Base-by-base conservation (phyloP, 2,797 vertebrate species). In the Schizopygopsis pylzovi region DNA sequence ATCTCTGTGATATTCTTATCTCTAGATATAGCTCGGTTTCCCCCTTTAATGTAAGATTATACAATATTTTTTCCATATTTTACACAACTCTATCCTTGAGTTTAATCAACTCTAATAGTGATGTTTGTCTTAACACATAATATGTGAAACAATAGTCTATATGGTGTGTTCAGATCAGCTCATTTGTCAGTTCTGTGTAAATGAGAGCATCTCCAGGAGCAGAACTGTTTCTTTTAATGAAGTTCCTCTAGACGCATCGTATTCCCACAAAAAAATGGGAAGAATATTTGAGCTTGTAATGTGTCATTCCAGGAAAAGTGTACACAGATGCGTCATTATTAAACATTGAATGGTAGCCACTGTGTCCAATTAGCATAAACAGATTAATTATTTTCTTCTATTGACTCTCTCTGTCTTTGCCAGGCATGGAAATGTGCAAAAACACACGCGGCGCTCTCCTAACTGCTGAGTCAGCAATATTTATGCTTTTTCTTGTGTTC, bases 391-490 rank as follows among this genome's bases (percentile, higher is more conserved):
- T 83, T 75, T 87, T 79, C 52, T 77, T 79, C 25, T 61, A 16
- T 85, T 56, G 71, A 84, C 56, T 49, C 76, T n/a, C 39, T 80
- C 79, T 39, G 59, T 63, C n/a, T 83, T 61, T 84, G 56, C 70
- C 70, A 77, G 70, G 25, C 16, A 28, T 78, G 77, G 13, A 67
- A 67, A 79, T 81, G 43, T 82, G 54, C 56, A 75, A 70, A 83
- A 82, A 83, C 63, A 71, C 18, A 43, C 56, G 13, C 79, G 6
- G 43, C 33, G 37, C 33, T 85, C 67, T 82, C 56, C 56, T 87
- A 72, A 88, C 86, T 86, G 87, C 86, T 87, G 86, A 88, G 41
- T 91, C 56, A 73, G 85, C 86, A 88, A 79, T 81, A 70, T 76
- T 67, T 80, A 20, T 68, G 56, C 71, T 52, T 81, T 59, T 76